Conservation (phyloP, 2,113 vertebrate species). For the Egretta garzetta region DNA sequence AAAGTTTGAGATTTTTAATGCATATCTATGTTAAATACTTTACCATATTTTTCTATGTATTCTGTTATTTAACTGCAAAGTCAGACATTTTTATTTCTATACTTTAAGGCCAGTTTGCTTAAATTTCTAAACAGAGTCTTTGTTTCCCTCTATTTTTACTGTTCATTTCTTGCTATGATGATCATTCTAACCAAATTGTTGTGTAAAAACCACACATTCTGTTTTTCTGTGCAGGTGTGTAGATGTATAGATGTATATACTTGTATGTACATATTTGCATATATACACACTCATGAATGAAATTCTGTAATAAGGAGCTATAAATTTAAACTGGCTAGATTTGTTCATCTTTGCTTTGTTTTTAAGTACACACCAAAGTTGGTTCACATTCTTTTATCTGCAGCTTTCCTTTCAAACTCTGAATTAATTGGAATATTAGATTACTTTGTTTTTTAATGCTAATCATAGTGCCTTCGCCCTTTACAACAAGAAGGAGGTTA, state of each 20-base stretch:
- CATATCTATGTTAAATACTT: neutral
- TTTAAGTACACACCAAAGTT: neutral
- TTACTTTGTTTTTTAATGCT: neutral
- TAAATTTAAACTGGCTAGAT: neutral
- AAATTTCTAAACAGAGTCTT: neutral
- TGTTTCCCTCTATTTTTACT: neutral
- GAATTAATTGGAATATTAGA: neutral
- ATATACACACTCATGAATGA: neutral
- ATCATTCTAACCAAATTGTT: neutral
- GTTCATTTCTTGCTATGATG: neutral
- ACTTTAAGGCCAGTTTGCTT: neutral
- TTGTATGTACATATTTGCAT: neutral
- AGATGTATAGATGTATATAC: neutral
- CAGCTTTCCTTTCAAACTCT: neutral
- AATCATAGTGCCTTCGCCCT: neutral
- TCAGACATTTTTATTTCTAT: neutral
- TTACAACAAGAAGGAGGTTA: neutral
- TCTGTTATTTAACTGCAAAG: neutral
- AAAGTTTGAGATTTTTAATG: neutral
- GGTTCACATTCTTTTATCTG: neutral
- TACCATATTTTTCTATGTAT: neutral
- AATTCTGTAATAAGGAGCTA: neutral
- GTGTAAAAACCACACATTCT: rapidly evolving
- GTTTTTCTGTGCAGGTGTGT: neutral
- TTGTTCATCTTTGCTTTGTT: neutral